Evolutionary conservation across 2,113 vertebrate species (phyloP).

Genomic region (Mugil cephalus): DNA sequence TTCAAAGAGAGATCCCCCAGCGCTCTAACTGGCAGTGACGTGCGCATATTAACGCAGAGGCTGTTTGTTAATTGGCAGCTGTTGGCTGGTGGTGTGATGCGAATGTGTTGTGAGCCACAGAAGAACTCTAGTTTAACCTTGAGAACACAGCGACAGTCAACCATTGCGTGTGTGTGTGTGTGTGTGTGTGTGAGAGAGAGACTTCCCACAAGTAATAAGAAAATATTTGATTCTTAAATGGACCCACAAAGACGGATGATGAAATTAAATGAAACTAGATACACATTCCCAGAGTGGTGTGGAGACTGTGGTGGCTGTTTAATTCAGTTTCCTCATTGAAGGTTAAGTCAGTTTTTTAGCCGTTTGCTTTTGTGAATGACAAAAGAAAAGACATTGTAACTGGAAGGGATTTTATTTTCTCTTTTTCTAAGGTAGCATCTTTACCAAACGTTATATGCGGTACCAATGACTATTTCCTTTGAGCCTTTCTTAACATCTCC

Average conservation of each 20-base stretch:
- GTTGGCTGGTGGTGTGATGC: conserved; percentile 67
- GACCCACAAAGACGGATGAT: conserved; percentile 59
- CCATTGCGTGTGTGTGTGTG: conserved; percentile 1
- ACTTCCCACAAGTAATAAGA: conserved; percentile 55
- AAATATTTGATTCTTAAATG: conserved; percentile 69
- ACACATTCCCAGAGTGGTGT: conserved; percentile 44
- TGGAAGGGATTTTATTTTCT: conserved; percentile 1
- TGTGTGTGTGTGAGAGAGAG: conserved; percentile 15
- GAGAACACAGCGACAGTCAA: conserved; percentile 36
- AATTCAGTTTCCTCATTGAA: conserved; percentile 57
- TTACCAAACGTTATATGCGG: not conserved
- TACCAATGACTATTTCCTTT: too few species aligned
- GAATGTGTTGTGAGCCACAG: conserved; percentile 67
- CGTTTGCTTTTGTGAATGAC: conserved; percentile 38
- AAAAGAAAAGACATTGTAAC: conserved; percentile 32
- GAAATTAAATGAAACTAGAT: conserved; percentile 69
- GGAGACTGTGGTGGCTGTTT: conserved; percentile 40
- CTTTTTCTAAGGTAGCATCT: conserved; percentile 1
- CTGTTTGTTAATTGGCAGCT: conserved; percentile 77
- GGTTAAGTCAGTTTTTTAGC: conserved; percentile 45
- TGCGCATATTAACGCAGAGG: conserved; percentile 66
- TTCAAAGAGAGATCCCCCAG: conserved; percentile 48
- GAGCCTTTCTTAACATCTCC: too few species aligned
- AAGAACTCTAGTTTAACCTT: conserved; percentile 65
- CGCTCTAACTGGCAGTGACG: conserved; percentile 60